These are phyloP conservation scores for Turnix velox DNA, from an alignment of 2,113 vertebrate species.

Conservation along the genomic window DNA sequence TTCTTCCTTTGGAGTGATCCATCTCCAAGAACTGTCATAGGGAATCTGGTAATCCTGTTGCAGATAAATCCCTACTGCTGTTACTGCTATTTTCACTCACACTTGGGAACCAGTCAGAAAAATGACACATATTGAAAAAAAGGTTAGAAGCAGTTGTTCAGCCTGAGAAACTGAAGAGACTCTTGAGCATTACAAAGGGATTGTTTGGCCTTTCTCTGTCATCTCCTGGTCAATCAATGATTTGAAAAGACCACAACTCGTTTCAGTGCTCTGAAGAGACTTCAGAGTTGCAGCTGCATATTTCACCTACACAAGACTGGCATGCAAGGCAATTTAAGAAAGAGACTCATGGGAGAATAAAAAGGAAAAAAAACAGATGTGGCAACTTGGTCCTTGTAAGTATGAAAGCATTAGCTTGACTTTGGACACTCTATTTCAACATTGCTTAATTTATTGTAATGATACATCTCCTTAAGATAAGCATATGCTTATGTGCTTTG, in stretches of 20 bases:
- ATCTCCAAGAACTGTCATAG: neutral
- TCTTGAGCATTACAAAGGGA: neutral
- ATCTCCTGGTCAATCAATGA: neutral
- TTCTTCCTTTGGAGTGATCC: neutral
- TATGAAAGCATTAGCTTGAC: neutral
- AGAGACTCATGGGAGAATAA: neutral
- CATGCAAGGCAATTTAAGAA: neutral
- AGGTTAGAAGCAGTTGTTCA: neutral
- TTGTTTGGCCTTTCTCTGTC: neutral
- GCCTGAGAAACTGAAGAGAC: neutral
- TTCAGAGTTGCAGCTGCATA: rapidly evolving
- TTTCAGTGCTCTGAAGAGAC: neutral
- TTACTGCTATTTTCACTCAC: neutral
- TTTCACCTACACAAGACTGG: neutral
- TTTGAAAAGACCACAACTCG: neutral
- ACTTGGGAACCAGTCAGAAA: neutral
- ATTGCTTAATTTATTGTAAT: neutral
- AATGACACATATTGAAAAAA: neutral
- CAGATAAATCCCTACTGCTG: neutral
- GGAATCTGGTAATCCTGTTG: neutral
- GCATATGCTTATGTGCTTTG: neutral
- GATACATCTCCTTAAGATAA: neutral
- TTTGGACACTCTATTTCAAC: neutral
- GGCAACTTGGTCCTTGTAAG: neutral
- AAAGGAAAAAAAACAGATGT: neutral